Evolutionary conservation across 2,797 vertebrate genomes (phyloP).

Genomic region (Cirrhinus molitorella): DNA sequence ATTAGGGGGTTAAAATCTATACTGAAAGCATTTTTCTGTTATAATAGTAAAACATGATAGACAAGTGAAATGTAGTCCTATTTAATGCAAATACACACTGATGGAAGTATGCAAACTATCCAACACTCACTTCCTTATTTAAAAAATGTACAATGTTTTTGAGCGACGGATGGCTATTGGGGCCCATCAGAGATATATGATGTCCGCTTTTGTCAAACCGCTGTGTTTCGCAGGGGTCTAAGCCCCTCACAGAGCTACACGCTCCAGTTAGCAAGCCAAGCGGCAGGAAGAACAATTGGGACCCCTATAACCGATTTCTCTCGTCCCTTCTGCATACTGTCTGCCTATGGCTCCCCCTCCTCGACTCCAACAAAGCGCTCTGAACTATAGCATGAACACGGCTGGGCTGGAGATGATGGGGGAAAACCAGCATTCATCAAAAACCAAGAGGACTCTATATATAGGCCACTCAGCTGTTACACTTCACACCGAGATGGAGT

Average conservation of each 20-base stretch:
- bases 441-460: slow-evolving; percentile 70
- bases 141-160: rapidly evolving
- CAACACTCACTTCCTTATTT: not conserved
- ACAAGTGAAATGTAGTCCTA: not conserved
- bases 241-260: slow-evolving; percentile 68
- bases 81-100: not conserved
- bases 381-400: not conserved
- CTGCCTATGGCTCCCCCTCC: slow-evolving; percentile 60
- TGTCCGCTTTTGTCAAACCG: slow-evolving; percentile 66
- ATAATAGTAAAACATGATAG: not conserved
- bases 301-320: slow-evolving; percentile 61
- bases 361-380: slow-evolving; percentile 37
- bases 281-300: slow-evolving; percentile 65
- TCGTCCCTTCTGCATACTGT: slow-evolving; percentile 58
- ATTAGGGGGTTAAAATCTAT: too few species aligned
- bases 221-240: slow-evolving; percentile 71
- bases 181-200: slow-evolving; percentile 16
- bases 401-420: slow-evolving; percentile 19
- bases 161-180: not conserved
- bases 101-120: not conserved
- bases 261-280: slow-evolving; percentile 82
- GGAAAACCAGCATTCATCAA: slow-evolving; percentile 65
- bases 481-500: slow-evolving; percentile 33
- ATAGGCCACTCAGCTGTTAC: slow-evolving; percentile 73
- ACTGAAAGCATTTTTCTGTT: not conserved